phyloP scores from a whole-genome alignment of 2,113 vertebrate species.

The Agapornis roseicollis region DNA sequence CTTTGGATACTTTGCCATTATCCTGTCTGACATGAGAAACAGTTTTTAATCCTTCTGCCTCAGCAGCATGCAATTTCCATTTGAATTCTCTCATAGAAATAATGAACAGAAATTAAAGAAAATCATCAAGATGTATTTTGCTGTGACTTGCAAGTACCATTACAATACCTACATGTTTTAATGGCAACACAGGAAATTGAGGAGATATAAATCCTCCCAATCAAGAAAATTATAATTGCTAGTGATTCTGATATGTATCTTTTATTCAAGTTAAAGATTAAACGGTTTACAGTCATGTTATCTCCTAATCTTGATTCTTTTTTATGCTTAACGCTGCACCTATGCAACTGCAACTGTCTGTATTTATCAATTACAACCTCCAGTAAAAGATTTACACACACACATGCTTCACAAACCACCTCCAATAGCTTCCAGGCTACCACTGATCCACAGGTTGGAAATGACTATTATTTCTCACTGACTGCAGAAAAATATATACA shows the following conservation, averaged over 20 bases:
- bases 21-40: background rate
- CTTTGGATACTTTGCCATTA: background rate
- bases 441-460: background rate
- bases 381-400: background rate
- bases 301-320: background rate
- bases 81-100: background rate
- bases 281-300: background rate
- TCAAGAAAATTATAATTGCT: background rate
- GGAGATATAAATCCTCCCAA: background rate
- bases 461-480: background rate
- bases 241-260: background rate
- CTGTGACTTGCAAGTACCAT: background rate
- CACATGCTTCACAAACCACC: background rate
- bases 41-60: background rate
- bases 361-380: background rate
- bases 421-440: background rate
- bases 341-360: background rate
- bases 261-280: background rate
- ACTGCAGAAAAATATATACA: background rate
- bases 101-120: background rate
- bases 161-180: background rate
- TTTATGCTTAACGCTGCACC: background rate
- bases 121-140: background rate
- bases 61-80: background rate
- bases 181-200: background rate